A percentile compares a stretch with the other conserved stretches of the same genome.
Conservation (phyloP, 2,797 vertebrate species). For the Glossophaga mutica region DNA sequence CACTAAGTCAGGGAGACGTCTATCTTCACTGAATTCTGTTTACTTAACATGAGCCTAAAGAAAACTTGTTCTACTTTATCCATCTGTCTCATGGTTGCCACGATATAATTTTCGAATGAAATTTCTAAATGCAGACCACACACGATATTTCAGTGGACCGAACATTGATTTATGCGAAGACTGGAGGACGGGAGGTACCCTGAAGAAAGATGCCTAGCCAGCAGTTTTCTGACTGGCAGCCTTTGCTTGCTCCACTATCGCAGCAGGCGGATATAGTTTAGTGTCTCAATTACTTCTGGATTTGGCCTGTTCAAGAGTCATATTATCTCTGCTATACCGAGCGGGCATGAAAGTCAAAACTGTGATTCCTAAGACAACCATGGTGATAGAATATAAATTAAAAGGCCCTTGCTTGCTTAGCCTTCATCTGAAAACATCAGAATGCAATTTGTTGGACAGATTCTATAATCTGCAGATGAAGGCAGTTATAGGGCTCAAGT, state of each 20-base stretch:
- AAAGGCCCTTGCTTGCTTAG: conserved; percentile 63
- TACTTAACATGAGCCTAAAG: conserved; percentile 62
- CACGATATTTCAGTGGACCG: conserved; percentile 55
- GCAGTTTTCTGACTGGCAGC: conserved; percentile 58
- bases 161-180: conserved; percentile 61
- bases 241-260: background rate
- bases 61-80: conserved; percentile 66
- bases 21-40: conserved; percentile 60
- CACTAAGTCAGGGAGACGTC: conserved; percentile 45
- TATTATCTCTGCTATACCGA: conserved; percentile 45
- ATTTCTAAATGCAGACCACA: conserved; percentile 73
- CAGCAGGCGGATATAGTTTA: background rate
- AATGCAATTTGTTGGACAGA: conserved; percentile 81
- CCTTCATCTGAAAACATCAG: conserved; percentile 74
- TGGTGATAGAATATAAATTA: conserved; percentile 64
- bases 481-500: conserved; percentile 82
- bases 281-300: conserved; percentile 44
- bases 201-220: conserved; percentile 62
- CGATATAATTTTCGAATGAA: conserved; percentile 64
- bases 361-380: conserved; percentile 67
- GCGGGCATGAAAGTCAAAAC: conserved; percentile 58
- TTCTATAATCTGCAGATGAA: conserved; percentile 83
- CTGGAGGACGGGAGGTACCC: background rate
- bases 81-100: conserved; percentile 66
- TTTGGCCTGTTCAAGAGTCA: conserved; percentile 40